Evolutionary conservation across 2,797 vertebrate genomes (phyloP).

Genomic region (Chiroxiphia lanceolata): DNA sequence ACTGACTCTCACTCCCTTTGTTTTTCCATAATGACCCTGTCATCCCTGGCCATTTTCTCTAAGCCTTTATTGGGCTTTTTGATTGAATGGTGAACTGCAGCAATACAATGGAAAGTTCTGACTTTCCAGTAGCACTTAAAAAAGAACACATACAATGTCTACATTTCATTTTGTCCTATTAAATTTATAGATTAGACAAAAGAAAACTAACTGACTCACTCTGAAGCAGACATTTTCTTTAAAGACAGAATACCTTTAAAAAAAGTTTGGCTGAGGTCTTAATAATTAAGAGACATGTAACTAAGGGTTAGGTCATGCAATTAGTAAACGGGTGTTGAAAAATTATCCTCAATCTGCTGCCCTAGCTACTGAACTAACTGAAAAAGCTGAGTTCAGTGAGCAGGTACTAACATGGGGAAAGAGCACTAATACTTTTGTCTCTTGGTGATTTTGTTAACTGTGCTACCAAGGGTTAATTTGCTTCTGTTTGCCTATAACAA

Average conservation of each 20-base stretch:
- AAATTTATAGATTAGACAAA: not conserved
- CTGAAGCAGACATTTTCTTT: not conserved
- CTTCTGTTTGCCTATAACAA: not conserved
- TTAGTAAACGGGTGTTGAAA: not conserved
- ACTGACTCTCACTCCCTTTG: not conserved
- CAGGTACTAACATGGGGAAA: not conserved
- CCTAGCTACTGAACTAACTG: not conserved
- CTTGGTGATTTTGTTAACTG: not conserved
- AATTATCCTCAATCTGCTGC: not conserved
- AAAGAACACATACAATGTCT: not conserved
- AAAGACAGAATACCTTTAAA: not conserved
- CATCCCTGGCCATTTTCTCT: fast-evolving
- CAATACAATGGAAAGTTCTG: not conserved
- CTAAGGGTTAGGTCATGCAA: not conserved
- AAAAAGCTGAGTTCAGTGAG: not conserved
- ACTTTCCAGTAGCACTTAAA: not conserved
- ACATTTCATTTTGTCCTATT: not conserved
- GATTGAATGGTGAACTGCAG: not conserved
- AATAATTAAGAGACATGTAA: not conserved
- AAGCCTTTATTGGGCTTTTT: not conserved
- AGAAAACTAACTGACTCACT: not conserved
- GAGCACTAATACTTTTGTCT: not conserved
- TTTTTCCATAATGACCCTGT: not conserved
- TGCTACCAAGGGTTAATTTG: not conserved
- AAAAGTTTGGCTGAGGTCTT: not conserved